These are phyloP conservation scores for Hydrolagus colliei DNA, from an alignment of 2,797 vertebrate species.

Conservation along the genomic window DNA sequence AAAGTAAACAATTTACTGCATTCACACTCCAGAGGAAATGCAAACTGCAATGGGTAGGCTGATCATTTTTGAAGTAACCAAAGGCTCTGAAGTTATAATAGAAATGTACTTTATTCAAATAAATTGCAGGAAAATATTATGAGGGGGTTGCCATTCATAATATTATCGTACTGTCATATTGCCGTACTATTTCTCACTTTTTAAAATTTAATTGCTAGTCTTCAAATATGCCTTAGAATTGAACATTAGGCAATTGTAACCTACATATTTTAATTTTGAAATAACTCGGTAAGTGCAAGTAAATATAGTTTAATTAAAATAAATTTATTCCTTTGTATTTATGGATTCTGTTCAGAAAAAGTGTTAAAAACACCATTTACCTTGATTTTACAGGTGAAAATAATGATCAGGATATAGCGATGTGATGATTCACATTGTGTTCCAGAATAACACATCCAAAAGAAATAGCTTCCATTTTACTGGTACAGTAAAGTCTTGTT, in stretches of 20 bases:
- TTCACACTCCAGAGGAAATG: not conserved
- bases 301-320: not conserved
- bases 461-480: not conserved
- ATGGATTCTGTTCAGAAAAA: not conserved
- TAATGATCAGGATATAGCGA: not conserved
- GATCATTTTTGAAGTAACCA: not conserved
- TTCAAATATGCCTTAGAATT: not conserved
- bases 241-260: not conserved
- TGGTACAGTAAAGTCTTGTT: not conserved
- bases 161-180: not conserved
- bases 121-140: not conserved
- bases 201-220: not conserved
- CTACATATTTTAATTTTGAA: not conserved
- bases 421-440: constrained; percentile 6
- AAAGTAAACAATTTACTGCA: not conserved
- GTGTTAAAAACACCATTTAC: not conserved
- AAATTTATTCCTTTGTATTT: not conserved
- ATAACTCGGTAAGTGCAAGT: not conserved
- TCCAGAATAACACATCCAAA: not conserved
- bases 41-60: not conserved
- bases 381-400: constrained; percentile 12
- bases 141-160: not conserved
- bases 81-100: not conserved
- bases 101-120: not conserved
- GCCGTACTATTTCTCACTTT: not conserved